phyloP scores from a whole-genome alignment of 1,140 invertebrate genomes.

The Euura saliciscinereae region DNA sequence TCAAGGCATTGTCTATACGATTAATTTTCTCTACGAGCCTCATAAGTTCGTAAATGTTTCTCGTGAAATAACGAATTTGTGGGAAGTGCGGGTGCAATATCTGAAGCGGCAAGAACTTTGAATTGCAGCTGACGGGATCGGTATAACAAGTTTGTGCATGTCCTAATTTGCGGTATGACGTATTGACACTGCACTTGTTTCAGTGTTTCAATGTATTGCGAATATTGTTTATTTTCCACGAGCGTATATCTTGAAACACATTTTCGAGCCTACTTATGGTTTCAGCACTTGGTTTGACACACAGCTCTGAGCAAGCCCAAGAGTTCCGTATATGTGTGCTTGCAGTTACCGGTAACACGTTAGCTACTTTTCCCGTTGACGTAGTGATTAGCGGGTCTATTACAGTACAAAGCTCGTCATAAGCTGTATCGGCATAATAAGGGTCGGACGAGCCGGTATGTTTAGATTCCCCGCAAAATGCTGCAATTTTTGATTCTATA shows the following conservation, averaged over 20 bases:
- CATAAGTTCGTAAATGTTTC: not conserved
- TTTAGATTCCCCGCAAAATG: not conserved
- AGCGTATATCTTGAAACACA: not conserved
- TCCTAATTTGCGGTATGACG: not conserved
- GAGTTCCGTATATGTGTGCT: not conserved
- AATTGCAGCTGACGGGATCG: not conserved
- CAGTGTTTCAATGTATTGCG: not conserved
- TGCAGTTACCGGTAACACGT: not conserved
- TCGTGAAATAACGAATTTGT: not conserved
- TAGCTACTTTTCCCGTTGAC: not conserved
- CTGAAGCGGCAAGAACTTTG: not conserved
- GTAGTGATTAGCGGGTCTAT: not conserved
- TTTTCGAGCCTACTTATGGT: not conserved
- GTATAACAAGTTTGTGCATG: not conserved
- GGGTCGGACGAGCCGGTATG: not conserved
- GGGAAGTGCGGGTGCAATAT: not conserved
- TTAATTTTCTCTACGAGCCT: not conserved
- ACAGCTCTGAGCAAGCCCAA: not conserved
- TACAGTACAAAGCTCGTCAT: not conserved
- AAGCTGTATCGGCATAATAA: not conserved
- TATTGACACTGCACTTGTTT: not conserved
- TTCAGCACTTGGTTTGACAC: not conserved
- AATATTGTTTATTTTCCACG: not conserved
- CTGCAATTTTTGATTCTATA: not conserved
- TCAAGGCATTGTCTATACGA: not conserved